A percentile compares a stretch with the other conserved stretches of the same genome.
phyloP scores from a whole-genome alignment of 92 coral and sea anemone genomes.

The Parazoanthus atlanticus region DNA sequence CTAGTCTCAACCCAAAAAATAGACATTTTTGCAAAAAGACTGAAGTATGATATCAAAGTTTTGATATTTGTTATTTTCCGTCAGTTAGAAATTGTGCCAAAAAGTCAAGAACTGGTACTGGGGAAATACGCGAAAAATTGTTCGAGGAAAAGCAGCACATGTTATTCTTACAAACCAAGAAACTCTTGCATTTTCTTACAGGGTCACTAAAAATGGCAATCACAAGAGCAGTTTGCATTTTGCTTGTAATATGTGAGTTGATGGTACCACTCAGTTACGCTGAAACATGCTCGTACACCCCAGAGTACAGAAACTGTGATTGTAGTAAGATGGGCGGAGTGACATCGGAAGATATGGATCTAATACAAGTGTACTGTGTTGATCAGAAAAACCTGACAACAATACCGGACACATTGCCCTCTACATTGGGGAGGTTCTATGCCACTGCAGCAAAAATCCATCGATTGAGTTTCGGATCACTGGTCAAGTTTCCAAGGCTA shows the following conservation, averaged over 20 bases:
- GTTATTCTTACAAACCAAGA: neutral
- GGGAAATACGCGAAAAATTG: too few species aligned
- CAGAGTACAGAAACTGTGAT: constrained; percentile 11
- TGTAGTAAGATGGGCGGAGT: constrained; percentile 30
- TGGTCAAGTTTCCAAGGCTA: constrained; percentile 51
- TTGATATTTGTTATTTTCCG: too few species aligned
- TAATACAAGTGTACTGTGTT: constrained; percentile 21
- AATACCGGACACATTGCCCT: constrained; percentile 50
- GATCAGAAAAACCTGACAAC: constrained; percentile 23
- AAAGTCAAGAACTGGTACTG: too few species aligned
- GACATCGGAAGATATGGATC: neutral
- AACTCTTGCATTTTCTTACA: neutral
- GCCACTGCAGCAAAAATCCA: constrained; percentile 33
- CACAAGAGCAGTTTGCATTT: neutral
- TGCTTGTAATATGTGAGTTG: neutral
- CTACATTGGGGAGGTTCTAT: constrained; percentile 15
- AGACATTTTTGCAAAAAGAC: too few species aligned
- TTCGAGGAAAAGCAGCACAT: too few species aligned
- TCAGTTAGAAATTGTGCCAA: too few species aligned
- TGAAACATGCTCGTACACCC: constrained; percentile 16
- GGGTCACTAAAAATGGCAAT: neutral
- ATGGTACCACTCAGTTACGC: neutral
- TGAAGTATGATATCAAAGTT: too few species aligned
- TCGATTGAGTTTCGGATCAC: constrained; percentile 35
- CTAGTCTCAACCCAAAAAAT: too few species aligned